Percentiles rank a stretch among this genome's conserved stretches.
Evolutionary conservation across 2,888 invertebrate species (phyloP).

Genomic region (Julus scanicus): DNA sequence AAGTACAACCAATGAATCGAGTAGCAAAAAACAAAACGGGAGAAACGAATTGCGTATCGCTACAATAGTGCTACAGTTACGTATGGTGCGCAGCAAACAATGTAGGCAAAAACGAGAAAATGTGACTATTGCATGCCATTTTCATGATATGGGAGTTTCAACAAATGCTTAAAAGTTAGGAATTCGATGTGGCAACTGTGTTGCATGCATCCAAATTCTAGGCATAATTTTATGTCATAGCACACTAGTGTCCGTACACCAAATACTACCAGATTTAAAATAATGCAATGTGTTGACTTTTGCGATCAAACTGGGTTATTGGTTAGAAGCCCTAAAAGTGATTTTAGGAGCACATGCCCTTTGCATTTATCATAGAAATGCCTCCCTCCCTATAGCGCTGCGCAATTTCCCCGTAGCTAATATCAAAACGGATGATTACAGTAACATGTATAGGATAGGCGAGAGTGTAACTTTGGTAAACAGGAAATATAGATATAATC

Average conservation of each 20-base stretch:
- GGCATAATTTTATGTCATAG: too few species aligned
- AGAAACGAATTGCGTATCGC: background rate
- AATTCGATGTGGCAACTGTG: too few species aligned
- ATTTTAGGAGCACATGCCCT: too few species aligned
- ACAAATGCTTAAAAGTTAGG: background rate
- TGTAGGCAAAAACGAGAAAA: background rate
- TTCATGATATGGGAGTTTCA: background rate
- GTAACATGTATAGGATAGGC: slow-evolving; percentile 1
- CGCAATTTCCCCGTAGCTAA: background rate
- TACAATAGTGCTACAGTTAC: background rate
- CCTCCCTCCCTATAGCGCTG: background rate
- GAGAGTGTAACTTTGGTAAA: slow-evolving; percentile 34
- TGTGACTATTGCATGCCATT: background rate
- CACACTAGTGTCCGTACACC: too few species aligned
- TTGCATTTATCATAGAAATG: too few species aligned
- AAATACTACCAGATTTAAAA: too few species aligned
- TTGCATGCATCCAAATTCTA: too few species aligned
- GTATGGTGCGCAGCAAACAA: background rate
- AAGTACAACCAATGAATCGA: background rate
- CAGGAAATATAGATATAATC: slow-evolving; percentile 32
- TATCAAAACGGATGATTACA: slow-evolving; percentile 22
- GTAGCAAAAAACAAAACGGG: slow-evolving; percentile 24
- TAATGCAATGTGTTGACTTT: background rate
- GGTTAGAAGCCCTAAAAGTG: too few species aligned
- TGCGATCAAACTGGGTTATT: background rate